These are phyloP conservation scores for Vireo altiloquus DNA, from an alignment of 2,113 vertebrate species.

Conservation along the genomic window DNA sequence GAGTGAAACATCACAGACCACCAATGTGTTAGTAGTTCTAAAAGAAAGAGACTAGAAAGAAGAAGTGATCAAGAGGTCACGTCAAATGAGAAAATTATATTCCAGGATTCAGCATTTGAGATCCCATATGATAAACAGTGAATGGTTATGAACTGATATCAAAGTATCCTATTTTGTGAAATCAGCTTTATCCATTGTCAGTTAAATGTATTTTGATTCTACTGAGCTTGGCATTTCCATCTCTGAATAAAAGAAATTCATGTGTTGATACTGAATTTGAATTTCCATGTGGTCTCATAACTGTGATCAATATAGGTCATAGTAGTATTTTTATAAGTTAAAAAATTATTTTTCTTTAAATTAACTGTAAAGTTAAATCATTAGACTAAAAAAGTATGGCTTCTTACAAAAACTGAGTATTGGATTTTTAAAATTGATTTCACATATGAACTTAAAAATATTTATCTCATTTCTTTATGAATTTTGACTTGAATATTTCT, in stretches of 20 bases:
- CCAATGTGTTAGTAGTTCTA: fast-evolving
- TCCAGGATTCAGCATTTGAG: neutral
- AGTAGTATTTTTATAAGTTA: neutral
- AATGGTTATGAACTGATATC: neutral
- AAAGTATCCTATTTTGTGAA: neutral
- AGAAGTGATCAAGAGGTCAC: neutral
- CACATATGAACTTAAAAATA: neutral
- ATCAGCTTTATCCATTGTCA: neutral
- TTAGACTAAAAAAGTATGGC: neutral
- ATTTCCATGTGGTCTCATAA: neutral
- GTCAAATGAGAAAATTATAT: neutral
- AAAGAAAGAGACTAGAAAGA: neutral
- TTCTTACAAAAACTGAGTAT: neutral
- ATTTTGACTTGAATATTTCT: neutral
- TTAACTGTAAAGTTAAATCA: neutral
- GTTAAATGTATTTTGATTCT: neutral
- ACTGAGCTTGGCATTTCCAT: neutral
- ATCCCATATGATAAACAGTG: neutral
- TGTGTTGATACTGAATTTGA: neutral
- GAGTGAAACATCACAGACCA: neutral
- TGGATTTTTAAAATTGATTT: neutral
- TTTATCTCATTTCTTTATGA: neutral
- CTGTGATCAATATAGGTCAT: neutral
- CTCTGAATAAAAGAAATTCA: neutral
- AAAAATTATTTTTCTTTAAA: neutral